Conservation (phyloP, 2,113 vertebrate species). For the Macroglossus sobrinus region DNA sequence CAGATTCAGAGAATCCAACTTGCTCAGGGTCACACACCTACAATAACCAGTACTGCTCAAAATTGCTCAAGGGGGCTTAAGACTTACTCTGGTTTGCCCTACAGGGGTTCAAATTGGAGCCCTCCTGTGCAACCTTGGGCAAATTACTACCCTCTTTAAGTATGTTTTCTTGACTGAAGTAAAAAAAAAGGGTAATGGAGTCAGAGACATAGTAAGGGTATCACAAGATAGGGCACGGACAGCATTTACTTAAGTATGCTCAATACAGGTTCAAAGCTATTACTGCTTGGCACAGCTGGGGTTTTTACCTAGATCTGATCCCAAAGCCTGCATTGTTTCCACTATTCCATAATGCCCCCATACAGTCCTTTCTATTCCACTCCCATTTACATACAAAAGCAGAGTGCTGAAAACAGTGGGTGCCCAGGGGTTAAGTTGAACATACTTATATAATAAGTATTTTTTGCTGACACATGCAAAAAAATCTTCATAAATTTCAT, state of each 20-base stretch:
- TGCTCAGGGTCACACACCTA: constrained; percentile 12
- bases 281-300: background rate
- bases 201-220: background rate
- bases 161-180: background rate
- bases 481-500: background rate
- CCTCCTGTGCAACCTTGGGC: background rate
- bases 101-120: background rate
- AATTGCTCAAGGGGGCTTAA: background rate
- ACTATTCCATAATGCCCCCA: background rate
- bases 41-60: background rate
- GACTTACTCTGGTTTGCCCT: background rate
- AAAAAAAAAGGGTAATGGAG: background rate
- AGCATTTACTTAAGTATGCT: background rate
- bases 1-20: constrained; percentile 35
- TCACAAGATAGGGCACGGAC: background rate
- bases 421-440: background rate
- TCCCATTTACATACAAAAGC: constrained; percentile 13
- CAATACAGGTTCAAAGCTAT: background rate
- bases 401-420: background rate
- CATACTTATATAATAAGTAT: background rate
- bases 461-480: constrained; percentile 15
- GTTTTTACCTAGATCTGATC: background rate
- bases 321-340: background rate
- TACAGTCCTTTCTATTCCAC: background rate
- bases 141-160: background rate